Evolutionary conservation across 2,113 vertebrate species (phyloP).

Genomic region (Lycaon pictus): DNA sequence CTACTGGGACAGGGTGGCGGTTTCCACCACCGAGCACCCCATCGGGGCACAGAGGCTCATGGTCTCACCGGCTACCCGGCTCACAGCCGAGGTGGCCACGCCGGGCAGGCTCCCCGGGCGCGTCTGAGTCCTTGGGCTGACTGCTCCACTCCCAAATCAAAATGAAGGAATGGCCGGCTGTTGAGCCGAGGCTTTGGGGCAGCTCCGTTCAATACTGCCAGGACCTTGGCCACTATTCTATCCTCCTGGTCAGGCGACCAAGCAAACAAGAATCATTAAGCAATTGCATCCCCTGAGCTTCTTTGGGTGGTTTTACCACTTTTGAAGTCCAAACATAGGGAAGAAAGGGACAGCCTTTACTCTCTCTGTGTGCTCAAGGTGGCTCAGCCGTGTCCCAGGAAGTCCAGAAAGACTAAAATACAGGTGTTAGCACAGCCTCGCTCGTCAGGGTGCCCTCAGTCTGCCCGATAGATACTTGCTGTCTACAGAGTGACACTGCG

Average conservation of each 20-base stretch:
- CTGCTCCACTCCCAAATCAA: neutral
- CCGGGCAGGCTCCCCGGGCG: neutral
- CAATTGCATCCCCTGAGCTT: neutral
- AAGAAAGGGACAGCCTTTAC: neutral
- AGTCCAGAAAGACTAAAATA: neutral
- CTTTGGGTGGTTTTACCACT: neutral
- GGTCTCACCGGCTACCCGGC: neutral
- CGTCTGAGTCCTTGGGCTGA: neutral
- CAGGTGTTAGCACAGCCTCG: neutral
- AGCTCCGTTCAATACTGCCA: neutral
- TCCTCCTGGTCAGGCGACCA: neutral
- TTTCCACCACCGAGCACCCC: neutral
- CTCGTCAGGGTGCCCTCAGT: neutral
- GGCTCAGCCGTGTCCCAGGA: neutral
- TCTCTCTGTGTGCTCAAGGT: neutral
- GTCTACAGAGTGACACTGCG: neutral
- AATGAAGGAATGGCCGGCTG: accelerated
- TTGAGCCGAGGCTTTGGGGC: neutral
- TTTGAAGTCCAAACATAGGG: neutral
- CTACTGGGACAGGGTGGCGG: neutral
- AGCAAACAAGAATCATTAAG: accelerated
- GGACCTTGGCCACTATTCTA: neutral
- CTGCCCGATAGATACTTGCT: accelerated
- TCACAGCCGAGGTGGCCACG: neutral
- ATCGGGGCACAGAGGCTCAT: accelerated